These are phyloP conservation scores for Lepidothrix coronata DNA, from an alignment of 2,113 vertebrate genomes.

Conservation along the genomic window DNA sequence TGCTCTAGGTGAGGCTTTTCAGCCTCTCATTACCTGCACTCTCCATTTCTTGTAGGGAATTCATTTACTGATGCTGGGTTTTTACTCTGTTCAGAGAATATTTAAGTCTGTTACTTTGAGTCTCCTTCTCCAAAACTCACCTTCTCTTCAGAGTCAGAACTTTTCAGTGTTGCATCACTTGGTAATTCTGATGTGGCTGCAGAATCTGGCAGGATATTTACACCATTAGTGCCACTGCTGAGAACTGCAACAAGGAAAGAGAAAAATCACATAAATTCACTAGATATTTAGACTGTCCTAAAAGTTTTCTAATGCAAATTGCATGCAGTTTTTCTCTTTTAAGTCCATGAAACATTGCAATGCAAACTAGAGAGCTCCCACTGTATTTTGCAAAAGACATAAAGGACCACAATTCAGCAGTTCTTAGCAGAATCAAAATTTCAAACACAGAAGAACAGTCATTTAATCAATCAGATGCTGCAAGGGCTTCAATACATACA, in stretches of 20 bases:
- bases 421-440: not conserved
- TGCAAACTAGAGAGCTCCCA: not conserved
- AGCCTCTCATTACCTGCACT: not conserved
- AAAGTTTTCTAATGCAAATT: not conserved
- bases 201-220: constrained; percentile 83
- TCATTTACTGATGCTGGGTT: not conserved
- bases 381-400: not conserved
- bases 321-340: not conserved
- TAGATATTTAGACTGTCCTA: not conserved
- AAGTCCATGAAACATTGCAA: not conserved
- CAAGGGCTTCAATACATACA: not conserved
- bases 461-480: not conserved
- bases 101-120: not conserved
- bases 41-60: not conserved
- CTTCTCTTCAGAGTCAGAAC: constrained; percentile 59
- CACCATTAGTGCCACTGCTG: constrained; percentile 92
- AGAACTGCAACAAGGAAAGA: constrained; percentile 69
- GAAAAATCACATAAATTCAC: not conserved
- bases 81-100: not conserved
- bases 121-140: not conserved
- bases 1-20: not conserved
- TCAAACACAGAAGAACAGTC: not conserved
- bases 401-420: not conserved
- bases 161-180: constrained; percentile 73
- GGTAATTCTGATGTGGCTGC: constrained; percentile 67